phyloP scores from a whole-genome alignment of 2,113 vertebrate genomes.

The Indicator indicator region DNA sequence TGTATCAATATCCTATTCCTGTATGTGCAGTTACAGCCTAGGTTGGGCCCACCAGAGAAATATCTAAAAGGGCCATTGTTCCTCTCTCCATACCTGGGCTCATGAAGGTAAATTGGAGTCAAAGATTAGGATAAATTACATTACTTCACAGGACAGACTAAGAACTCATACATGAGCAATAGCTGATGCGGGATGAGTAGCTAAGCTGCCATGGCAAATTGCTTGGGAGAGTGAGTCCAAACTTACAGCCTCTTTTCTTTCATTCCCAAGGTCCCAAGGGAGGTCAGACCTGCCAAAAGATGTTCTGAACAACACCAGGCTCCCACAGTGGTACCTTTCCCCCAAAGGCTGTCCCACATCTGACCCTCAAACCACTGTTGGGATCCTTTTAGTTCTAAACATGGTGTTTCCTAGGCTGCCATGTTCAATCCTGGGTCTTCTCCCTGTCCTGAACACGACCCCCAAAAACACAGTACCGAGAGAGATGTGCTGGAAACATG shows the following conservation, averaged over 20 bases:
- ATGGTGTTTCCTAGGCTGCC: not conserved
- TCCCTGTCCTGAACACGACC: not conserved
- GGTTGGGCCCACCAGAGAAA: not conserved
- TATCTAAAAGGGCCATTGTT: not conserved
- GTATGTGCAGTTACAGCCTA: not conserved
- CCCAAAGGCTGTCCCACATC: not conserved
- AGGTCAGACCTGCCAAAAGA: not conserved
- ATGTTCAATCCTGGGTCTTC: not conserved
- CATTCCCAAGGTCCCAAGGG: not conserved
- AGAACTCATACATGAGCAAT: not conserved
- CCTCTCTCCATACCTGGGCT: not conserved
- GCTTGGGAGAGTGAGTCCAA: not conserved
- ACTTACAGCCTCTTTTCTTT: not conserved
- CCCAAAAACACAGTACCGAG: not conserved
- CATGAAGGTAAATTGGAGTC: not conserved
- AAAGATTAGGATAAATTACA: not conserved
- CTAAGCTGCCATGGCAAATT: not conserved
- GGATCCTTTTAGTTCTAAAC: not conserved
- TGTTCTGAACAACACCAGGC: not conserved
- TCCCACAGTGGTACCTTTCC: not conserved
- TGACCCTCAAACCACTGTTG: not conserved
- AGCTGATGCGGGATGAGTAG: not conserved
- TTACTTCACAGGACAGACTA: not conserved
- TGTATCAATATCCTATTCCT: not conserved
- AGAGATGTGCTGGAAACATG: not conserved